Base-by-base conservation (phyloP, 2,113 vertebrate species). In the Semnopithecus entellus region DNA sequence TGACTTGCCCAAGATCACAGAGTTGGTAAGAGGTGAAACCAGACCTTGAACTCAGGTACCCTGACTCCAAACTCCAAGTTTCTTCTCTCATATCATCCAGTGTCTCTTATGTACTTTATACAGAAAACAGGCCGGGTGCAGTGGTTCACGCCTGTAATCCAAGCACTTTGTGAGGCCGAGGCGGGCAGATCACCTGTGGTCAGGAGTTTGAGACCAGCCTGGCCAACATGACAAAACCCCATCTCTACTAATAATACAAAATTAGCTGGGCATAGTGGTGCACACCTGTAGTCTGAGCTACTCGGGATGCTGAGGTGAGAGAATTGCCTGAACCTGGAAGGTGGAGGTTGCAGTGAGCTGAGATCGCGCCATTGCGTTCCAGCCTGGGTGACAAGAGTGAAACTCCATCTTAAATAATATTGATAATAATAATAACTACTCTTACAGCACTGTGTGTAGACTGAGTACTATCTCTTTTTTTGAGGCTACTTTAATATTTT, bases 401-500 rank as follows among this genome's bases (percentile, higher is more conserved):
- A 38, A 32, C 30, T 30, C 35, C 4, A 9, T 18, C 68, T 38
- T 35, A 38, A 70, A 66, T 45, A 94, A 97, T 89, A 86, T 35
- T 89, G 90, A 45, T 25, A 48, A 78, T 66, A 84, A 6, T 32
- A n/a, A 78, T 66, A 84, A 6, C 8, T 25, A 40, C 32, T 88
- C 9, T 57, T 96, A 50, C 25, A 61, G 38, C 86, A 72, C 35
- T 40, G 88, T 82, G 7, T 96, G 20, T 84, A 88, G 40, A 40
- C 79, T 83, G 50, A 88, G 66, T 95, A 64, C 59, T 90, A 80
- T 85, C 30, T 88, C 73, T n/a, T 79, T 93, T 79, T 95, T 88
- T 91, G 73, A 95, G 38, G 38, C 68, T 96, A 30, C 52, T 95
- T 91, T 85, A 86, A 84, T 61, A 70, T 9, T 78, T 45, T 30